Evolutionary conservation across 1,140 invertebrate genomes (phyloP).

Genomic region (Saxidomus purpurata): DNA sequence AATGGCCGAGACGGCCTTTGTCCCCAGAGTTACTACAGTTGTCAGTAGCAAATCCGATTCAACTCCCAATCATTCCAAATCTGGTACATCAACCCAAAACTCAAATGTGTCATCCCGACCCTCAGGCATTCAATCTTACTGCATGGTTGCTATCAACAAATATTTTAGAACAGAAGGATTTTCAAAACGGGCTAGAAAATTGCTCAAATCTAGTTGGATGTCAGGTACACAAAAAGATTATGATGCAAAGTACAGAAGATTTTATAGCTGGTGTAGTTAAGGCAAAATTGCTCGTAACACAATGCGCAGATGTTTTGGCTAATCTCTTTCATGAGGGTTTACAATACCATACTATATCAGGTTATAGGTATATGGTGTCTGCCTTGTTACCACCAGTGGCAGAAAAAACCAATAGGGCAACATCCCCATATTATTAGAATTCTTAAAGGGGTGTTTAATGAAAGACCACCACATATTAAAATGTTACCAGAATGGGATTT

Average conservation of each 20-base stretch:
- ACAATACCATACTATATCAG: conserved; percentile 35
- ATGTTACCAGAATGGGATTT: conserved; percentile 66
- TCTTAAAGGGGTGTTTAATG: conserved; percentile 43
- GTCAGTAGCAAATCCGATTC: conserved; percentile 12
- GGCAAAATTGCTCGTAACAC: conserved; percentile 29
- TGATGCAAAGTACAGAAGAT: conserved; percentile 34
- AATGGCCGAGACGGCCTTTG: conserved; percentile 43
- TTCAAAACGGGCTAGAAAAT: conserved; percentile 51
- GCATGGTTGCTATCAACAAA: conserved; percentile 57
- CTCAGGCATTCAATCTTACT: conserved; percentile 48
- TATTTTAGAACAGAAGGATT: conserved; percentile 31
- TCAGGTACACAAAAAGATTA: conserved; percentile 54
- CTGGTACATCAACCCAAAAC: conserved; percentile 41
- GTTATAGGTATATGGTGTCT: conserved; percentile 48
- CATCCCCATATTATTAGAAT: conserved; percentile 32
- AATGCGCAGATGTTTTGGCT: conserved; percentile 25
- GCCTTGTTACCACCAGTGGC: conserved; percentile 6
- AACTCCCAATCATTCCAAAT: conserved; percentile 36
- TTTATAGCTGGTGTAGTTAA: conserved; percentile 55
- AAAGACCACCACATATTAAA: conserved; percentile 49
- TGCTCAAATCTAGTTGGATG: conserved; percentile 56
- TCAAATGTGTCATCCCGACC: conserved; percentile 39
- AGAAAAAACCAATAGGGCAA: conserved; percentile 15
- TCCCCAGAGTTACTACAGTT: conserved; percentile 25
- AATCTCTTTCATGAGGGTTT: neutral